Base-by-base conservation (phyloP, 1,140 invertebrate species). In the Archegozetes longisetosus region DNA sequence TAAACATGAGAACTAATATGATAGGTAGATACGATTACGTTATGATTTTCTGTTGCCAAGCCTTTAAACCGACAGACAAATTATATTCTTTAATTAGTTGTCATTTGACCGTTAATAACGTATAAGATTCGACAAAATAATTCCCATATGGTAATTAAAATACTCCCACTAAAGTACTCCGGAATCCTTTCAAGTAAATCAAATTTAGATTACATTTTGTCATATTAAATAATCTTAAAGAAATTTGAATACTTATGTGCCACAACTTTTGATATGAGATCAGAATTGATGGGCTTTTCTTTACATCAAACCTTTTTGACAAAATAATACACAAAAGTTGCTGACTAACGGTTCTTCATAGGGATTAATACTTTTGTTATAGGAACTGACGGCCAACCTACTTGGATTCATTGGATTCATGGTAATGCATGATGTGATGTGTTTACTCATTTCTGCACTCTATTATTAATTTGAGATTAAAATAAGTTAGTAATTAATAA, bases 31-130 rank as follows among this genome's bases (percentile, higher is more conserved):
- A 40, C 32, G 6, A 40, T 40, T 40, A 6, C 32, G 17, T 40
- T 40, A 40, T 40, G 6, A 40, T 17, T 40, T 40, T 17, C 32
- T 40, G 32, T 40, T 17, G 32, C 32, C 17, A 40, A 40, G 17
- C 17, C 6, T 40, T 40, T 40, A 9, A 17, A 40, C 6, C 17
- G 6, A 40, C 32, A 49, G 54, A 89, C 85, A 75, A 96, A 92
- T 67, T 87, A 85, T 66, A 96, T 85, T 65, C 86, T 80, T 74
- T 97, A 92, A 75, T 96, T 93, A 20, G 90, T 95, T 27, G 80
- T 74, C 0, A 88, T 82, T 58, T 76, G 72, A 62, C 91, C 77
- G 46, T 77, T 68, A 17, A 86, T 71, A 2, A 80, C 79, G 71
- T 78, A 80, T 13, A 93, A 72, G 14, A 89, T 80, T 57, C 76